These are phyloP conservation scores for Protaetia brevitarsis DNA, from an alignment of 1,140 invertebrate species.

Conservation along the genomic window DNA sequence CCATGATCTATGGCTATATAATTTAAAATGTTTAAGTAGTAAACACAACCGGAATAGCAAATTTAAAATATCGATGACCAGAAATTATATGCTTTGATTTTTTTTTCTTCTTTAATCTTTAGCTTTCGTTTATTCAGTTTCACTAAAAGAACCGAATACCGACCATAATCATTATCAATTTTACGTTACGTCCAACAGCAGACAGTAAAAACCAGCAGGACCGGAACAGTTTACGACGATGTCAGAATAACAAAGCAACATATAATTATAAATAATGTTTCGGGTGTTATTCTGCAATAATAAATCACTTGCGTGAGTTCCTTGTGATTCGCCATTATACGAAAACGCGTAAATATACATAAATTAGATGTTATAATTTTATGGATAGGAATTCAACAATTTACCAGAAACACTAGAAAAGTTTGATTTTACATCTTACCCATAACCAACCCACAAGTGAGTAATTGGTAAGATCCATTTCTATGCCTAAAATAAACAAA, in stretches of 20 bases:
- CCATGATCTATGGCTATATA: too few species aligned
- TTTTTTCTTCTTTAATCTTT: neutral
- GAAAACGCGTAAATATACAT: too few species aligned
- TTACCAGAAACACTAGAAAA: too few species aligned
- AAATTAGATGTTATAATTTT: too few species aligned
- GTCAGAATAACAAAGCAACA: neutral
- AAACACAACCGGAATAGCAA: neutral
- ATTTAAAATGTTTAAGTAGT: too few species aligned
- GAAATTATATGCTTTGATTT: neutral
- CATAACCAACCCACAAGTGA: too few species aligned
- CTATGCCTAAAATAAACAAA: too few species aligned
- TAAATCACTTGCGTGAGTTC: too few species aligned
- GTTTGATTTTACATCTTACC: too few species aligned
- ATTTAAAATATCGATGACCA: neutral
- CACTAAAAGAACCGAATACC: neutral
- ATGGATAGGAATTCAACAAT: too few species aligned
- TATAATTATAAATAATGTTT: neutral
- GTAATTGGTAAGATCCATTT: too few species aligned
- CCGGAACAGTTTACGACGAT: neutral
- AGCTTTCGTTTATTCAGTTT: neutral
- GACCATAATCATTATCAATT: neutral
- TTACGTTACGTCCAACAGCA: neutral
- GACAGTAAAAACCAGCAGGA: neutral
- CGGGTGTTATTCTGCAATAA: neutral
- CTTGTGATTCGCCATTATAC: too few species aligned